Percentiles rank a stretch among this genome's conserved stretches.
Conservation (phyloP, 2,797 vertebrate species). For the Cossypha dichroa region DNA sequence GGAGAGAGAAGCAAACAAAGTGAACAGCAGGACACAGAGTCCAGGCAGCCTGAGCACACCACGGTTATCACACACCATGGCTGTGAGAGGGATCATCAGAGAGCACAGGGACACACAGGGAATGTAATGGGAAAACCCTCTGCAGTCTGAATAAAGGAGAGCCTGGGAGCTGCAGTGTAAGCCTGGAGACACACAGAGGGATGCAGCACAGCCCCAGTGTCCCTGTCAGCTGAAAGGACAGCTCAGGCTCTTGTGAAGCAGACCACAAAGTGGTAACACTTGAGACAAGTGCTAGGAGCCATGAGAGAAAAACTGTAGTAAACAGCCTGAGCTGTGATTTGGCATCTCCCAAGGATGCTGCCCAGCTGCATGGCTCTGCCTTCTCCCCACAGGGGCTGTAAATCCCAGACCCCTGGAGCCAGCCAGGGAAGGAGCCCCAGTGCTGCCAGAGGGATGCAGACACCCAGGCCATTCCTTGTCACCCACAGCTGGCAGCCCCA, state of each 20-base stretch:
- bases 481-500: neutral
- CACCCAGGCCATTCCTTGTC: neutral
- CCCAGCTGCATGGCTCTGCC: neutral
- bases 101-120: rapidly evolving
- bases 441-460: neutral
- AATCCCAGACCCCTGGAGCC: rapidly evolving
- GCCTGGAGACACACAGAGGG: neutral
- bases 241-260: neutral
- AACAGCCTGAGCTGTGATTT: neutral
- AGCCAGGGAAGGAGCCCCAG: neutral
- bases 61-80: rapidly evolving
- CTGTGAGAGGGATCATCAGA: rapidly evolving
- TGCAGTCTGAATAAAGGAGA: rapidly evolving
- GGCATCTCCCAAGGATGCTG: neutral
- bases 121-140: rapidly evolving
- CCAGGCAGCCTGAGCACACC: neutral
- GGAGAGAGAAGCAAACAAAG: constrained; percentile 37
- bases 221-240: constrained; percentile 9
- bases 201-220: neutral
- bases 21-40: constrained; percentile 1
- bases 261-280: constrained; percentile 46
- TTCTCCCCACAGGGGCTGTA: neutral
- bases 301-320: neutral
- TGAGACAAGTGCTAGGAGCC: neutral
- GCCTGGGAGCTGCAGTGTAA: neutral